Conservation (phyloP, 1,140 invertebrate species). For the Pygmarrhopalites habei region DNA sequence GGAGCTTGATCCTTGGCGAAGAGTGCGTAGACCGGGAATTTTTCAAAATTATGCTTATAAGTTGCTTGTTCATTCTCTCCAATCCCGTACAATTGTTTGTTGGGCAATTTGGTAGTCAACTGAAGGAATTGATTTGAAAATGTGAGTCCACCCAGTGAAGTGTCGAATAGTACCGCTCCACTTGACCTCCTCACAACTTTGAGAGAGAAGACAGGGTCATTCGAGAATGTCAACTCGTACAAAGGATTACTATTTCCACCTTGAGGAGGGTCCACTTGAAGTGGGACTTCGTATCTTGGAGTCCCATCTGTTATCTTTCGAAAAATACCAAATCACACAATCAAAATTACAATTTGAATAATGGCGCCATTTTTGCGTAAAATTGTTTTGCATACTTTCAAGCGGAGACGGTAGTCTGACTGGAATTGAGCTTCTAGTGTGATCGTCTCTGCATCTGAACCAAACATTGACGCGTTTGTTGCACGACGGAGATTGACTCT, state of each 20-base stretch:
- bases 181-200: slow-evolving; percentile 25
- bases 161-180: slow-evolving; percentile 30
- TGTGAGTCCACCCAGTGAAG: slow-evolving; percentile 55
- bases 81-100: slow-evolving; percentile 47
- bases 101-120: slow-evolving; percentile 60
- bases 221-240: slow-evolving; percentile 25
- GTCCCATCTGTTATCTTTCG: slow-evolving; percentile 26
- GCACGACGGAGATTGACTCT: slow-evolving; percentile 13
- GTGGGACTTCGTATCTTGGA: slow-evolving; percentile 32
- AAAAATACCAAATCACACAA: background rate
- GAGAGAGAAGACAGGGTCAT: slow-evolving; percentile 31
- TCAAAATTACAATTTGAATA: background rate
- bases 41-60: slow-evolving; percentile 21
- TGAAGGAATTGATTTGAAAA: slow-evolving; percentile 80
- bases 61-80: slow-evolving; percentile 45
- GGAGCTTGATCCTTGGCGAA: slow-evolving; percentile 28
- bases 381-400: slow-evolving; percentile 20
- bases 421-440: slow-evolving; percentile 24
- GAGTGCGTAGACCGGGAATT: slow-evolving; percentile 10
- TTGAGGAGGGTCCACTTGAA: slow-evolving; percentile 21
- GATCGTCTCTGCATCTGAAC: slow-evolving; percentile 14
- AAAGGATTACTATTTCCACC: slow-evolving; percentile 11
- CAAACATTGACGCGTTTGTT: slow-evolving; percentile 12
- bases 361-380: background rate
- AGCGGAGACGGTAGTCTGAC: slow-evolving; percentile 32